Percentiles rank a stretch among this genome's conserved stretches.
Evolutionary conservation across 2,113 vertebrate genomes (phyloP).

Genomic region (Muntiacus reevesi): DNA sequence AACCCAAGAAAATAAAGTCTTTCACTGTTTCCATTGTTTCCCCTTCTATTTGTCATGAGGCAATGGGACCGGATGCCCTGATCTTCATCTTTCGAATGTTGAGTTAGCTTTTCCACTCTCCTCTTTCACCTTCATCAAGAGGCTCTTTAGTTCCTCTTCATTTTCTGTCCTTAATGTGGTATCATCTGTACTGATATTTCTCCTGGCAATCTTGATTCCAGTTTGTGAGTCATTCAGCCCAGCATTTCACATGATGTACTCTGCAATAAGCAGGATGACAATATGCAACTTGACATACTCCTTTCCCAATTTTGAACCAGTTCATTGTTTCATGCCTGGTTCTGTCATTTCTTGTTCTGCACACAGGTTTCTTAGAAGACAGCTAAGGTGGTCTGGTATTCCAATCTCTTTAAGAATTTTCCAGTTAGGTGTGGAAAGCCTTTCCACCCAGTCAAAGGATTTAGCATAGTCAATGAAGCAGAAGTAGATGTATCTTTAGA

Average conservation of each 20-base stretch:
- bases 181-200: not conserved
- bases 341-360: not conserved
- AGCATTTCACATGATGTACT: not conserved
- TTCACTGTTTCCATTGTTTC: not conserved
- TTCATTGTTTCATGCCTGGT: not conserved
- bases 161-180: not conserved
- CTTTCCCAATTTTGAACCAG: not conserved
- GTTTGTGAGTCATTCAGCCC: not conserved
- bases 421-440: not conserved
- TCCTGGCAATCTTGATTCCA: not conserved
- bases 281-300: not conserved
- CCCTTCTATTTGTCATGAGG: not conserved
- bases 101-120: not conserved
- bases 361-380: not conserved
- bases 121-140: not conserved
- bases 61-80: not conserved
- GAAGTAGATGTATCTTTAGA: not conserved
- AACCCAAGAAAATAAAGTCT: not conserved
- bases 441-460: not conserved
- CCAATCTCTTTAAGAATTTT: not conserved
- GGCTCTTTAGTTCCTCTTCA: not conserved
- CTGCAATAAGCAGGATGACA: not conserved
- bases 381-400: not conserved
- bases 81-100: not conserved
- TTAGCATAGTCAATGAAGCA: not conserved